A percentile compares a stretch with the other conserved stretches of the same genome.
These are phyloP conservation scores for Bombus confusus DNA, from an alignment of 1,140 invertebrate species.

Conservation along the genomic window DNA sequence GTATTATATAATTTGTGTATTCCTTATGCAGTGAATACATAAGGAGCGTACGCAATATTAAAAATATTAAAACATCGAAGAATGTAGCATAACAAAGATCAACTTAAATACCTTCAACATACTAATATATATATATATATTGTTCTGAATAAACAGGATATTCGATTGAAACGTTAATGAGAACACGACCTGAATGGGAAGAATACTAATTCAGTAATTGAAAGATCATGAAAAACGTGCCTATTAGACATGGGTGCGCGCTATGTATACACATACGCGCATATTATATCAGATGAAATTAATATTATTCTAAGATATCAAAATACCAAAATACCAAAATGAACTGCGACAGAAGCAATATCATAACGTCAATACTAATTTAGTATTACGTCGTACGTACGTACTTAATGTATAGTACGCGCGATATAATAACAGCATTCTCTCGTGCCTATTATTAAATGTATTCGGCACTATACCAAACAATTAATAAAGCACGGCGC, in stretches of 20 bases:
- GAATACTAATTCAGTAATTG: conserved; percentile 40
- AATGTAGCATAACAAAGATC: not conserved
- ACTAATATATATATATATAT: conserved; percentile 41
- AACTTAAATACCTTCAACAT: conserved; percentile 29
- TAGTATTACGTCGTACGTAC: conserved; percentile 10
- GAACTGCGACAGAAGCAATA: conserved; percentile 23
- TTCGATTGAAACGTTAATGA: conserved; percentile 18
- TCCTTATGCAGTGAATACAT: not conserved
- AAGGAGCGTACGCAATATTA: not conserved
- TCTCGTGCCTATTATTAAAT: not conserved
- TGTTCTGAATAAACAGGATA: conserved; percentile 9
- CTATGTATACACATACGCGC: conserved; percentile 11
- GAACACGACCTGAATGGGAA: conserved; percentile 30
- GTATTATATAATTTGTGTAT: not conserved
- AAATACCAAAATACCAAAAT: conserved; percentile 27
- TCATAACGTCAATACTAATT: conserved; percentile 33
- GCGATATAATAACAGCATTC: conserved; percentile 1
- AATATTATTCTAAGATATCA: conserved; percentile 37
- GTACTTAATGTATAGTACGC: not conserved
- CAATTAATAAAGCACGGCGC: conserved; percentile 30
- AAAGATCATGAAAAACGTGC: conserved; percentile 22
- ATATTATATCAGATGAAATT: conserved; percentile 16
- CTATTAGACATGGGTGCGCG: not conserved
- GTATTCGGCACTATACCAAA: conserved; percentile 1
- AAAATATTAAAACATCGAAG: conserved; percentile 44